Evolutionary conservation across 2,113 vertebrate species (phyloP).

Genomic region (Nematolebias whitei): DNA sequence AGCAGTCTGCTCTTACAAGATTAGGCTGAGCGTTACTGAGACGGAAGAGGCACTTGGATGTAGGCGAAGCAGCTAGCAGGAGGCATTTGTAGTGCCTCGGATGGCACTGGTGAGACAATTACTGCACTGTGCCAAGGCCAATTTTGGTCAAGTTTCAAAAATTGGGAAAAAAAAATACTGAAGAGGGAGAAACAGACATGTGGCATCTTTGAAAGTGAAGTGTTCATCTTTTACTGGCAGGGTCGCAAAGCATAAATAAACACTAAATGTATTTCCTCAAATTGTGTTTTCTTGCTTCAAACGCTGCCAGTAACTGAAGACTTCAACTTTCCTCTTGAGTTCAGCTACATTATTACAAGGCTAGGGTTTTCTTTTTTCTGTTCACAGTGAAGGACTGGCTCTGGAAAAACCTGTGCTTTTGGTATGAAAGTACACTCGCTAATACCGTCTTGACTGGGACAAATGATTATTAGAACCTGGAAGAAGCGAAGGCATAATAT

Average conservation of each 20-base stretch:
- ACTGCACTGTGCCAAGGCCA: slow-evolving; percentile 24
- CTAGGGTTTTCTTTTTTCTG: neutral
- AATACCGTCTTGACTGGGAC: too few species aligned
- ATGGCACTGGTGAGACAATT: slow-evolving; percentile 42
- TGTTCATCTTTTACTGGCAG: slow-evolving; percentile 13
- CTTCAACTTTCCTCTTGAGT: slow-evolving; percentile 17
- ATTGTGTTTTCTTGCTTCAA: slow-evolving; percentile 31
- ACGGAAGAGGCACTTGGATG: slow-evolving; percentile 42
- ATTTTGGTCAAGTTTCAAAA: slow-evolving; percentile 20
- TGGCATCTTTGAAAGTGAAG: slow-evolving; percentile 26
- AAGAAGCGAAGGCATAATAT: too few species aligned
- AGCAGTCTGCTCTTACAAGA: slow-evolving; percentile 44
- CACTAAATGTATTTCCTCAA: slow-evolving; percentile 5
- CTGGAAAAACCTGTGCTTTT: neutral
- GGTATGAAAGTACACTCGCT: neutral
- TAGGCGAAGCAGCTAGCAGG: slow-evolving; percentile 33
- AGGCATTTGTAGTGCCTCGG: slow-evolving; percentile 29
- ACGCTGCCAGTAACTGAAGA: slow-evolving; percentile 11
- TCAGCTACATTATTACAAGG: neutral
- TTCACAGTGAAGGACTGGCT: neutral
- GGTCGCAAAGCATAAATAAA: slow-evolving; percentile 27
- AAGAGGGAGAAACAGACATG: slow-evolving; percentile 8
- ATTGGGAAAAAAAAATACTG: slow-evolving; percentile 26
- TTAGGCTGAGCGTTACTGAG: slow-evolving; percentile 40
- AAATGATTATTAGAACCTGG: too few species aligned